Base-by-base conservation (phyloP, 2,113 vertebrate species). In the Nannobrachium achirus region DNA sequence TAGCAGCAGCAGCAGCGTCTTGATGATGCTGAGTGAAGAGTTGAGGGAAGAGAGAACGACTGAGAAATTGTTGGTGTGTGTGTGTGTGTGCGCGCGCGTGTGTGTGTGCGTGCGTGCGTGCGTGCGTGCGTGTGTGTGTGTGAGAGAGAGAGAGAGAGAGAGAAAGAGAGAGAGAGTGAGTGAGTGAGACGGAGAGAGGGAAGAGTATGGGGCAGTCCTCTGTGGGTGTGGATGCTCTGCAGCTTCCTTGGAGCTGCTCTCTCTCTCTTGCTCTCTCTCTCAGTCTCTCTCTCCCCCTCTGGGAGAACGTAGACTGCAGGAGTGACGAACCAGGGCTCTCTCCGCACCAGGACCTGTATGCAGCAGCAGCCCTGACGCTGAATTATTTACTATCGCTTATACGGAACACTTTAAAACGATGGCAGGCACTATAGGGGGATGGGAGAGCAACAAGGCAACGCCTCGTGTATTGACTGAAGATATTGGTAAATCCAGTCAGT, bases 311-410 rank as follows among this genome's bases (percentile, higher is more conserved):
- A 68, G 70, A 72, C 88, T 88, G 91, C 85, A 87, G 79, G 78
- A 85, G 57, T 57, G 78, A 86, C 58, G 80, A 83, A 73, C 56
- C 6, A 50, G 39, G 71, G 79, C 74, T 53, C 71, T 78, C 77
- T 71, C 67, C 10, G 68, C 81, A 80, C 76, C 2, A 68, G 78
- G 79, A 83, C 82, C 84, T 78, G 84, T 79, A 65, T 56, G 61
- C 76, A 68, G 73, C 52, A 33, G 39, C 8, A 1, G 78, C 6
- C 25, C 82, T 88, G 85, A 88, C 83, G 73, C 73, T 91, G 65
- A 91, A 91, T 91, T 89, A 92, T 92, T 92, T 76, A 92, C 78
- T 57, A 56, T 71, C 25, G 53, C 69, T 71, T 67, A 58, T 13
- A 56, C 76, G 75, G 68, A 80, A 84, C 68, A 40, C 42, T n/a